Evolutionary conservation across 2,888 invertebrate genomes (phyloP), one percentile per base, ranked within the genome.

Genomic region (Cerceris rybyensis): DNA sequence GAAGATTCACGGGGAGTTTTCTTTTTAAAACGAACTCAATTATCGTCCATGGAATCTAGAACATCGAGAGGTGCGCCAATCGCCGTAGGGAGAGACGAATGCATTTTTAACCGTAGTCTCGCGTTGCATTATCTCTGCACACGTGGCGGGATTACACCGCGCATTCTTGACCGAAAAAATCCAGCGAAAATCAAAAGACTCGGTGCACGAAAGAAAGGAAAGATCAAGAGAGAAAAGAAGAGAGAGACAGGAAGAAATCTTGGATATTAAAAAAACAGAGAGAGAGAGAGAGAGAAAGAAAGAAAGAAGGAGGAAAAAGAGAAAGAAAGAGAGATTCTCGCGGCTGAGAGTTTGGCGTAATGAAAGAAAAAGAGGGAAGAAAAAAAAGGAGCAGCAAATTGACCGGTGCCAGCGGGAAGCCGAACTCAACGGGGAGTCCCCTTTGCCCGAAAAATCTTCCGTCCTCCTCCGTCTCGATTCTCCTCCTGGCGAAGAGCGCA

Each of bases 391-490:
- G 85, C 84, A 88, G 89, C 88, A 89, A 89, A 89, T 89, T 86
- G 88, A 85, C 87, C 85, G 86, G 64, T 84, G 84, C 82, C 90
- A 90, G 90, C 91, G 89, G 91, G 91, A 86, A 78, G 87, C 83
- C 88, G 42, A 75, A 71, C 88, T 82, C 89, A 79, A 83, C 89
- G 89, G 91, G 90, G 90, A 84, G 89, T 85, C 87, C 82, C 82
- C 88, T 85, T 89, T 83, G 87, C 82, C 88, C 88, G 84, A 91
- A 91, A 91, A 90, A 86, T 90, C 83, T 77, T 84, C 84, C 86
- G 73, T 87, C 85, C 85, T 82, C 80, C 78, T 84, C 69, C 74
- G 67, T 79, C 71, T 70, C 76, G 81, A 58, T 77, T 73, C 70
- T 54, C 77, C 80, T 82, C 75, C 70, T 64, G 71, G 67, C 72